Evolutionary conservation across 2,888 invertebrate species (phyloP), one percentile per base, ranked within the genome.

Genomic region (Aleiodes testaceus): DNA sequence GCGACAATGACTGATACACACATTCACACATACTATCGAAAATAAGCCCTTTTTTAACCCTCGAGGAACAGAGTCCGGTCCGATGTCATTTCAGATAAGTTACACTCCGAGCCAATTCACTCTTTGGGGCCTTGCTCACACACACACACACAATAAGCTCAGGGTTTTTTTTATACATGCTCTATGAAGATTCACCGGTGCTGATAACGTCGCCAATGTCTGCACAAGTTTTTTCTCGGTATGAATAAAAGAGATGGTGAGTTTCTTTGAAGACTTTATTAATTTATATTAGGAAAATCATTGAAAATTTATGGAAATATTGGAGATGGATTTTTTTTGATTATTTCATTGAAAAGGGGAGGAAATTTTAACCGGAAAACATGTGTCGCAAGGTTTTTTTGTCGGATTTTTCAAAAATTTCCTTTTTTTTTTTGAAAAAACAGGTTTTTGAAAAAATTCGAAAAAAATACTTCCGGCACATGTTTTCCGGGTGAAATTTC

Each of bases 21-120:
- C 70, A 70, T 70, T 68, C 74, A 74, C 36, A 36, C 36, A 36
- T 2, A 36, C 68, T 65, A 44, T 61, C 42, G 18, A 44, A 80
- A 79, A 81, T 79, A 80, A 83, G 80, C 82, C 79, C 82, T 82
- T 82, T 82, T 80, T 78, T 75, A 42, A 52, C 44, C 50, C n/a
- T 18, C 20, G 20, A 20, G 3, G n/a, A 22, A 45, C 75, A 74
- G 78, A 77, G 79, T 79, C 75, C 79, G 76, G 76, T 75, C 80
- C 82, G 86, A 87, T 87, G 85, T 87, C 85, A 87, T 87, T 87
- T 85, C 77, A 86, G 86, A 86, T 87, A 87, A 86, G 83, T 84
- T 82, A 70, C 75, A 76, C 79, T 72, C 78, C 75, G 72, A 26
- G 63, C 76, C 36, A 36, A 80, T 83, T 82, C 81, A 81, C 72